These are phyloP conservation scores for Paratilapia polleni DNA, from an alignment of 2,113 vertebrate genomes.

Conservation along the genomic window DNA sequence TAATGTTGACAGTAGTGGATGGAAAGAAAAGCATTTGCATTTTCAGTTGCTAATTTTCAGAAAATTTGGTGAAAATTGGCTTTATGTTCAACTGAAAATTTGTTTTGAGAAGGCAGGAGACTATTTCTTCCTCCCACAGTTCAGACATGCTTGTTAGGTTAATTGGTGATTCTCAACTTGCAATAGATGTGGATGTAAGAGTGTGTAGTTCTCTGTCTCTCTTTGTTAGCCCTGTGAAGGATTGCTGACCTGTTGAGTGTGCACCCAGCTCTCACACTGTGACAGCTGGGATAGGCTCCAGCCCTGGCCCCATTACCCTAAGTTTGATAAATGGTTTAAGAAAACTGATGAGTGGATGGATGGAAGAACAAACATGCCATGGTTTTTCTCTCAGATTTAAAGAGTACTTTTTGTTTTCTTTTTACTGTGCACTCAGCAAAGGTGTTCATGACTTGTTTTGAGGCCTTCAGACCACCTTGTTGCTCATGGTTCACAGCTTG, in stretches of 20 bases:
- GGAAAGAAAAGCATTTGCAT: neutral
- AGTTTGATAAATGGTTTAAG: neutral
- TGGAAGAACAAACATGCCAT: no score
- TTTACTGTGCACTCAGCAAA: neutral
- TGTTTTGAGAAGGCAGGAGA: no score
- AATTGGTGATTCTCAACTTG: no score
- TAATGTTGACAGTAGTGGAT: neutral
- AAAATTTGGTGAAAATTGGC: neutral
- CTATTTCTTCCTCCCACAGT: no score
- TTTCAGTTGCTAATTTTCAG: neutral
- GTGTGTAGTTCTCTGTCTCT: no score
- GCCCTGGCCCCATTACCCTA: rapidly evolving
- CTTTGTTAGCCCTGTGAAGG: no score
- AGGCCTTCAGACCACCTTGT: neutral
- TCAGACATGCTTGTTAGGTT: no score
- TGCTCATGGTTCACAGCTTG: constrained; percentile 44
- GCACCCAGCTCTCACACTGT: no score
- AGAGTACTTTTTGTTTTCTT: neutral
- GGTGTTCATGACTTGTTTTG: neutral
- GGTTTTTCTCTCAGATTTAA: neutral
- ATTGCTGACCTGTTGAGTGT: no score
- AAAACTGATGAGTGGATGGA: neutral
- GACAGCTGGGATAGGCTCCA: no score
- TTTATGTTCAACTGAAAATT: neutral
- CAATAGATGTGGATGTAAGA: no score